phyloP scores from a whole-genome alignment of 2,888 invertebrate species.

The Tholera decimalis region DNA sequence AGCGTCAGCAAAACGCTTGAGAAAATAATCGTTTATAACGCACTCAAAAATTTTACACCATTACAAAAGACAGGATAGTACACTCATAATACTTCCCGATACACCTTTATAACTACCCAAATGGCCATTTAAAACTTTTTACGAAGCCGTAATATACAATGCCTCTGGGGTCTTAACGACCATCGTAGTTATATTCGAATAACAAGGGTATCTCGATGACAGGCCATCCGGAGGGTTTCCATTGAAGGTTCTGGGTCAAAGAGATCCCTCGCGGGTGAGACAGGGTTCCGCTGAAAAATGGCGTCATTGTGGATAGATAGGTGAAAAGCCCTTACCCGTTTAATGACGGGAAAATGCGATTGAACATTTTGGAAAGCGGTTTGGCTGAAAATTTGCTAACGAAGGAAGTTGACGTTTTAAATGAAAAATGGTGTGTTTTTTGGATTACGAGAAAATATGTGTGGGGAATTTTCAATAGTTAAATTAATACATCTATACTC shows the following conservation, averaged over 20 bases:
- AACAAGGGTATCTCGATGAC: conserved; percentile 63
- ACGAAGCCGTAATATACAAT: conserved; percentile 47
- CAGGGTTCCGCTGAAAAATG: conserved; percentile 59
- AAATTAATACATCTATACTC: too few relatives aligned
- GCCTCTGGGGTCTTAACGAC: conserved; percentile 43
- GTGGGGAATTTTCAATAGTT: too few relatives aligned
- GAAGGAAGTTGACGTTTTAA: not conserved
- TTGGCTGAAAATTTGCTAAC: not conserved
- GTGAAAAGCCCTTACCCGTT: conserved; percentile 46
- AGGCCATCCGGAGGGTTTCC: conserved; percentile 63
- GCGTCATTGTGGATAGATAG: conserved; percentile 35
- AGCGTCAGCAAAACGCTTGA: too few relatives aligned
- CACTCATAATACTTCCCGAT: conserved; percentile 29
- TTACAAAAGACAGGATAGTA: conserved; percentile 24
- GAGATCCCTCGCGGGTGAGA: conserved; percentile 43
- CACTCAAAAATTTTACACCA: not conserved
- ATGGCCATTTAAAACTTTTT: conserved; percentile 61
- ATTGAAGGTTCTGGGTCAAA: conserved; percentile 62
- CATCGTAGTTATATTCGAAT: conserved; percentile 55
- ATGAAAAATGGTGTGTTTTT: not conserved
- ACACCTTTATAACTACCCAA: conserved; percentile 54
- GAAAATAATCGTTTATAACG: too few relatives aligned
- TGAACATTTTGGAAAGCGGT: conserved; percentile 9
- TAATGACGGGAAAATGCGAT: conserved; percentile 44
- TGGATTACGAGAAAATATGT: too few relatives aligned